phyloP scores from a whole-genome alignment of 2,797 vertebrate species.

The Avahi laniger region DNA sequence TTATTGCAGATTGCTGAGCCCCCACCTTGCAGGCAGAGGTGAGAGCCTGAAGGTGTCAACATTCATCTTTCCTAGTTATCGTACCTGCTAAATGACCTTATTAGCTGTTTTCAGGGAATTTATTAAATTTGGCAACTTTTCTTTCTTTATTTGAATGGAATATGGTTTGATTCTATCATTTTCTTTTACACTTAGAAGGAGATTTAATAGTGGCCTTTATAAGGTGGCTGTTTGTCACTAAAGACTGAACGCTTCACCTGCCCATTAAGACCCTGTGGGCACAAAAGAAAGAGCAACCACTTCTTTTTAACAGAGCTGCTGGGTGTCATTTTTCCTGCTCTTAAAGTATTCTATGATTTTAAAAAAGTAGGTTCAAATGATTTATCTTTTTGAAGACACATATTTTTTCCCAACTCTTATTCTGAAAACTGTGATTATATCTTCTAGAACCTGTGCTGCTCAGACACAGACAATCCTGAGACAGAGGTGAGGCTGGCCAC shows the following conservation, averaged over 20 bases:
- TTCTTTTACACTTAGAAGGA: neutral
- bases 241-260: neutral
- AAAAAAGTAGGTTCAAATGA: neutral
- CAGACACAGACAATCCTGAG: neutral
- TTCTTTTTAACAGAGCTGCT: neutral
- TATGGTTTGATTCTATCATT: neutral
- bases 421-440: neutral
- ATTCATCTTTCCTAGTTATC: neutral
- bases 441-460: neutral
- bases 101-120: neutral
- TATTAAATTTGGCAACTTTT: neutral
- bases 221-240: neutral
- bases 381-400: neutral
- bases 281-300: neutral
- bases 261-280: neutral
- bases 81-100: neutral
- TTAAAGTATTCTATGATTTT: neutral
- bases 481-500: neutral
- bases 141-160: conserved; percentile 30
- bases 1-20: neutral
- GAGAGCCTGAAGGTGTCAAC: neutral
- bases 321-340: neutral
- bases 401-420: neutral
- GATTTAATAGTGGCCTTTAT: neutral
- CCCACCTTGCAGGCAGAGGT: too few species aligned